Evolutionary conservation across 2,888 invertebrate genomes (phyloP).

Genomic region (Cyaniris semiargus): DNA sequence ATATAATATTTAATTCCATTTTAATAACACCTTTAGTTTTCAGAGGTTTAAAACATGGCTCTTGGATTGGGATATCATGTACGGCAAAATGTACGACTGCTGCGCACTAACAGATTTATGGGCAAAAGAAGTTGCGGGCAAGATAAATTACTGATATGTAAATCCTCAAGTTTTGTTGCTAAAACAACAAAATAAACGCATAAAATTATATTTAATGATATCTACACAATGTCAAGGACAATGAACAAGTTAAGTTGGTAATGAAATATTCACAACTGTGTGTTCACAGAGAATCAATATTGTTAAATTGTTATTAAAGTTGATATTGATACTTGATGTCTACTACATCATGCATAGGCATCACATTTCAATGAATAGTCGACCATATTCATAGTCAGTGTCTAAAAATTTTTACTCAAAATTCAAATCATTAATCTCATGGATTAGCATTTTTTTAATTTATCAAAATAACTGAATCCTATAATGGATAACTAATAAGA

Average conservation of each 20-base stretch:
- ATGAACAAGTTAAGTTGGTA: not conserved
- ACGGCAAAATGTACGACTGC: not conserved
- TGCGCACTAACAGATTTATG: too few relatives aligned
- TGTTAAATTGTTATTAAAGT: not conserved
- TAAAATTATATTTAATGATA: not conserved
- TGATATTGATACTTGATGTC: too few relatives aligned
- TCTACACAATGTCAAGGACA: slow-evolving; percentile 6
- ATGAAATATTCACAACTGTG: slow-evolving; percentile 2
- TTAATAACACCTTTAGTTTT: not conserved
- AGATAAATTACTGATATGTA: not conserved
- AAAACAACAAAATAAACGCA: not conserved
- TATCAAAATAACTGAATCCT: too few relatives aligned
- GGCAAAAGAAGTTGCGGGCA: not conserved
- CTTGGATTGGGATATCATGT: not conserved
- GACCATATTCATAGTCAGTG: not conserved
- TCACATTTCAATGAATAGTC: too few relatives aligned
- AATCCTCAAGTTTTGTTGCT: not conserved
- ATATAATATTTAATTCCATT: not conserved
- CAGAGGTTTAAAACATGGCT: too few relatives aligned
- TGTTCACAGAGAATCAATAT: not conserved
- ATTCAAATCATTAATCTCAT: not conserved
- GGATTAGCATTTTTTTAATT: too few relatives aligned
- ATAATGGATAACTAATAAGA: too few relatives aligned
- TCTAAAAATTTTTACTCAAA: not conserved
- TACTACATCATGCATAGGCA: too few relatives aligned